Evolutionary conservation across 2,113 vertebrate species (phyloP).

Genomic region (Elgaria multicarinata): DNA sequence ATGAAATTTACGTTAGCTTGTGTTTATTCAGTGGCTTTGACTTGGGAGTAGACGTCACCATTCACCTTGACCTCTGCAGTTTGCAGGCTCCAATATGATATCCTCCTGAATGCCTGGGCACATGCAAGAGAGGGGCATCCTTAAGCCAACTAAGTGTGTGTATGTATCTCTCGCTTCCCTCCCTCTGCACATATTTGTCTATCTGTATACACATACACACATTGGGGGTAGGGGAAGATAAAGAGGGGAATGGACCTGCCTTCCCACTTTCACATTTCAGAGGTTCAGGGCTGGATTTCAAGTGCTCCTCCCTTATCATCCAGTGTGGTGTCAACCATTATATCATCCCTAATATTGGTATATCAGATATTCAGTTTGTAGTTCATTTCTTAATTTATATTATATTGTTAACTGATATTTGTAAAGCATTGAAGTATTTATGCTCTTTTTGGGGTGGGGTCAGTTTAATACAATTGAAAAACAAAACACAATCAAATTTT

Average conservation of each 20-base stretch:
- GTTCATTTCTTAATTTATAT: too few species aligned
- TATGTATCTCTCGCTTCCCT: background rate
- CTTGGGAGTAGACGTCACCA: background rate
- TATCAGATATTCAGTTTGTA: too few species aligned
- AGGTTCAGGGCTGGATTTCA: background rate
- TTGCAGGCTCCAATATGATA: background rate
- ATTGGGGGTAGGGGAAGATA: background rate
- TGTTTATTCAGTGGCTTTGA: background rate
- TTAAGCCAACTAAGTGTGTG: background rate
- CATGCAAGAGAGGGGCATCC: too few species aligned
- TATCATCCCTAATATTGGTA: background rate
- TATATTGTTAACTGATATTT: too few species aligned
- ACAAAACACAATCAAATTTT: too few species aligned
- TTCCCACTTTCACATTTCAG: background rate
- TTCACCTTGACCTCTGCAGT: background rate
- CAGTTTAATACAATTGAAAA: too few species aligned
- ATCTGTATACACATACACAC: background rate
- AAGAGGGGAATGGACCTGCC: background rate
- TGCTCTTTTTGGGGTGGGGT: too few species aligned
- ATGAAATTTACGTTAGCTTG: background rate
- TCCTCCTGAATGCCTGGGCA: too few species aligned
- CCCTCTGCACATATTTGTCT: background rate
- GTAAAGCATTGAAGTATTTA: too few species aligned
- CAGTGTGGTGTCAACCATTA: background rate
- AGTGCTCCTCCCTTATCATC: background rate